These are phyloP conservation scores for Hanleya hanleyi DNA, from an alignment of 2,888 invertebrate species.

Conservation along the genomic window DNA sequence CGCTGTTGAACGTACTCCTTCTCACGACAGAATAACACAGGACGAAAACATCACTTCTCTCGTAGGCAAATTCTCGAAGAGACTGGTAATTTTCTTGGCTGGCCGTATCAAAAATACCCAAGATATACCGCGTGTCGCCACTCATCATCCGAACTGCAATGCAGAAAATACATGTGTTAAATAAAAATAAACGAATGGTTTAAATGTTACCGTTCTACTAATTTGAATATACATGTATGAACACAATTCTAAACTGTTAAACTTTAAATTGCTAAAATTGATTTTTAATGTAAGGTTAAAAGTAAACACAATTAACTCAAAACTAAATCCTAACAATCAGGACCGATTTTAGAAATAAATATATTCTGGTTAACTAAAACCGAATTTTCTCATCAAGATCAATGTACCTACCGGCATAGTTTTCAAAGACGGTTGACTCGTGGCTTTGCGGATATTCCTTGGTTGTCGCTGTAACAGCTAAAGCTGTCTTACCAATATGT, in stretches of 20 bases:
- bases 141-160: neutral
- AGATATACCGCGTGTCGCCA: neutral
- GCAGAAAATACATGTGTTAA: too few relatives aligned
- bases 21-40: neutral
- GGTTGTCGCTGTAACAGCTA: neutral
- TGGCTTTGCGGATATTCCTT: neutral
- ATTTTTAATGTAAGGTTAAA: too few relatives aligned
- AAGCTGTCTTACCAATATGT: neutral
- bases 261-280: too few relatives aligned
- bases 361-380: neutral
- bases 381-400: neutral
- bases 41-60: neutral
- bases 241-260: too few relatives aligned
- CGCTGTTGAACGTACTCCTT: neutral
- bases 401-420: neutral
- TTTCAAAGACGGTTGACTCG: slow-evolving; percentile 1
- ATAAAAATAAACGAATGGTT: too few relatives aligned
- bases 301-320: too few relatives aligned
- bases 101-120: neutral
- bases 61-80: neutral
- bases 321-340: neutral
- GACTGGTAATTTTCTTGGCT: neutral
- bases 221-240: too few relatives aligned
- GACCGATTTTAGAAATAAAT: neutral
- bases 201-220: too few relatives aligned